Conservation (phyloP, 2,888 invertebrate genomes). For the Thelaira solivaga region DNA sequence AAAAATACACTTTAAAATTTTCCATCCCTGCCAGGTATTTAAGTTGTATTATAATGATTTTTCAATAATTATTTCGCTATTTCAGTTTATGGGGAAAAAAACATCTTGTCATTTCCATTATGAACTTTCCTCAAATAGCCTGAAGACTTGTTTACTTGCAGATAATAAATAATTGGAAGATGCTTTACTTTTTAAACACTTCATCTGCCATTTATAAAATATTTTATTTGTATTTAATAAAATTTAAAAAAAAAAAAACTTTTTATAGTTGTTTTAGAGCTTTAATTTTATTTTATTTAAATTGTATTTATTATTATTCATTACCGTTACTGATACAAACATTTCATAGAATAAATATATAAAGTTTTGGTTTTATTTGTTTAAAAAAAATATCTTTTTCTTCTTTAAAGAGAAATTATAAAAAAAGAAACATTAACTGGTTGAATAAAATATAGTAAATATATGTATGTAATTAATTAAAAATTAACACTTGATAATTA, state of each 20-base stretch:
- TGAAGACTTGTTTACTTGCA: too few species aligned
- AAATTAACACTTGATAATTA: constrained; percentile 57
- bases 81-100: too few species aligned
- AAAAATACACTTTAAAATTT: too few species aligned
- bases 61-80: too few species aligned
- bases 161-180: too few species aligned
- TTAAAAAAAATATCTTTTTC: constrained; percentile 46
- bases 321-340: constrained; percentile 67
- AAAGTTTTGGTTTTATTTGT: constrained; percentile 50
- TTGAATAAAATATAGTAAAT: constrained; percentile 58
- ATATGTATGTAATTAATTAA: constrained; percentile 45
- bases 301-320: constrained; percentile 60
- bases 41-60: too few species aligned
- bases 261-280: neutral
- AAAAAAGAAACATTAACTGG: constrained; percentile 54
- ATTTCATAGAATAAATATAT: constrained; percentile 57
- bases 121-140: too few species aligned
- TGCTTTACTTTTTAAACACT: too few species aligned
- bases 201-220: too few species aligned
- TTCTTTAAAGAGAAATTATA: constrained; percentile 14
- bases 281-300: constrained; percentile 45
- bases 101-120: too few species aligned
- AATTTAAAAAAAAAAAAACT: neutral
- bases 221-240: too few species aligned
- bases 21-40: too few species aligned